Conservation (phyloP, 1,140 invertebrate species). For the Pachypeltis micranthus region DNA sequence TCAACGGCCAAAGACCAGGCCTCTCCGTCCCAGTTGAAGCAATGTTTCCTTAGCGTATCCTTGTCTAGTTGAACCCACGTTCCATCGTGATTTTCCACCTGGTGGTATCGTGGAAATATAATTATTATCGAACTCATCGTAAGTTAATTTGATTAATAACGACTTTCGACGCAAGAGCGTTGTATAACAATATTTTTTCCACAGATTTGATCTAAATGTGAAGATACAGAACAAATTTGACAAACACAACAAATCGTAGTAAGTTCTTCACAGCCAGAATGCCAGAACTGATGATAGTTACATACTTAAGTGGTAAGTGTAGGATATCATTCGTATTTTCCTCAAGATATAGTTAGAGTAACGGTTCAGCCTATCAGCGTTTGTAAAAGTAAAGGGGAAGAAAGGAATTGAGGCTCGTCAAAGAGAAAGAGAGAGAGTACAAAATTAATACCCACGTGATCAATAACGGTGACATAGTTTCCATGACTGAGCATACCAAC, state of each 20-base stretch:
- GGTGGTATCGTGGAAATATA: too few relatives aligned
- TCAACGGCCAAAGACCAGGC: constrained; percentile 65
- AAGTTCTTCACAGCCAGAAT: too few relatives aligned
- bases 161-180: constrained; percentile 7
- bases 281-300: too few relatives aligned
- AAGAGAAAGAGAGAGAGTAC: too few relatives aligned
- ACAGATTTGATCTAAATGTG: background rate
- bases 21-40: constrained; percentile 52
- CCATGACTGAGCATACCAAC: constrained; percentile 64
- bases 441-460: constrained; percentile 55
- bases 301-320: too few relatives aligned
- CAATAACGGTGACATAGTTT: constrained; percentile 52
- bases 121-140: constrained; percentile 2
- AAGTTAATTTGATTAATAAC: background rate
- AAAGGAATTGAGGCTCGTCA: too few relatives aligned
- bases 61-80: constrained; percentile 57
- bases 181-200: background rate
- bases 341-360: too few relatives aligned
- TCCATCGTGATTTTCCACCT: constrained; percentile 47
- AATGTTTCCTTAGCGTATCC: constrained; percentile 51
- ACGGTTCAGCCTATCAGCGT: too few relatives aligned
- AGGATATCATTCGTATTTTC: too few relatives aligned
- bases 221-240: too few relatives aligned
- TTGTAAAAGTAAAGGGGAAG: too few relatives aligned
- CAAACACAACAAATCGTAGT: too few relatives aligned